Evolutionary conservation across 2,888 invertebrate species (phyloP).

Genomic region (Calameuta filiformis): DNA sequence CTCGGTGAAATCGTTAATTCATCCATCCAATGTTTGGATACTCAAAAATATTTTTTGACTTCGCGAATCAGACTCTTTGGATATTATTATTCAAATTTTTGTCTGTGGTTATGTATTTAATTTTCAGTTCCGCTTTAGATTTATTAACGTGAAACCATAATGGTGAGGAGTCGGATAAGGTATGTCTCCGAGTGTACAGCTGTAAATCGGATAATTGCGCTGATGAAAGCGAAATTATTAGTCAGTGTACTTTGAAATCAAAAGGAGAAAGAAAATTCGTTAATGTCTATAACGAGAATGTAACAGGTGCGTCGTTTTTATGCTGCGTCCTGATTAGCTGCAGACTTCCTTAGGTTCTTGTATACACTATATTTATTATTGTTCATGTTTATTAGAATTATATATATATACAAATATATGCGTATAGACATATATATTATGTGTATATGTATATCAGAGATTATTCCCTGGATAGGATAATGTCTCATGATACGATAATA

Average conservation of each 20-base stretch:
- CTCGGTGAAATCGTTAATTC: no score
- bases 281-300: neutral
- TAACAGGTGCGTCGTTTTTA: neutral
- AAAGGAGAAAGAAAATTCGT: constrained; percentile 21
- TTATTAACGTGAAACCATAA: no score
- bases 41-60: no score
- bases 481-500: constrained; percentile 54
- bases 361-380: constrained; percentile 65
- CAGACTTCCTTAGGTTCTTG: constrained; percentile 62
- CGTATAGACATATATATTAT: constrained; percentile 28
- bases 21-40: no score
- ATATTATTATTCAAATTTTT: no score
- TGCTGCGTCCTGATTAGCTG: constrained; percentile 56
- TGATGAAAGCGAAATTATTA: neutral
- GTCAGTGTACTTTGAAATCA: constrained; percentile 20
- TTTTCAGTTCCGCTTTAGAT: no score
- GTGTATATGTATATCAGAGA: constrained; percentile 52
- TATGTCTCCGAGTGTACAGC: neutral
- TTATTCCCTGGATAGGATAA: constrained; percentile 62
- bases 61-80: no score
- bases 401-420: constrained; percentile 49
- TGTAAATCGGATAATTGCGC: constrained; percentile 7
- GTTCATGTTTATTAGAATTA: constrained; percentile 66
- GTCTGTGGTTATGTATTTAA: no score
- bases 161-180: no score